Base-by-base conservation (phyloP, 2,888 invertebrate genomes). In the Phrixothrix hirtus region DNA sequence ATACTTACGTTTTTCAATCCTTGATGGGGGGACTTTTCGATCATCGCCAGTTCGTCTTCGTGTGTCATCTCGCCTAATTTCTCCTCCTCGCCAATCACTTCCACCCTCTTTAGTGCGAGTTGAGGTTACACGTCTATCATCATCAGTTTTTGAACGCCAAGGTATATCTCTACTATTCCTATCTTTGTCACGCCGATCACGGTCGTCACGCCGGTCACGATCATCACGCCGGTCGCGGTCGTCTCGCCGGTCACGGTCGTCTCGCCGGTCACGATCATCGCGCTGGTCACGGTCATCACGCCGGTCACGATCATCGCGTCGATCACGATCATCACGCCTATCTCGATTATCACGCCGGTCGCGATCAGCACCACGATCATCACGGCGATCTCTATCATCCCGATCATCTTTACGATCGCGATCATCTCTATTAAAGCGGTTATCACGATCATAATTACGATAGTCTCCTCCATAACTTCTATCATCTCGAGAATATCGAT, bases 1-100 rank as follows among this genome's bases (percentile, higher is more conserved):
- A 16, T 38, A 66, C 71, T 70, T 66, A 73, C 73, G 69, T 66
- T 70, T 74, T 41, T 73, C 72, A 37, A 62, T 62, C 47, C 68
- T 64, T 13, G 64, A 52, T 12, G 70, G 12, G 15, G 34, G 16
- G 7, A 69, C 43, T 15, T 46, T 34, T 4, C 54, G 48, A 29
- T 45, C 43, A 27, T 47, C 47, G n/a, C 15, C 48, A 26, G 13
- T 51, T 12, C 57, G 35, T 41, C 54, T 38, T 5, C 47, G 44
- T 4, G 36, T 9, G 12, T 60, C 58, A 13, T 58, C 58, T 21
- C 56, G 35, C 12, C 48, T 39, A 35, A 2, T 15, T 11, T 3
- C 32, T 29, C 25, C 53, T 21, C 32, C 48, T 10, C 57, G 37
- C 55, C 57, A 55, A 48, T 51, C 55, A 6, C 43, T 43, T 13